Percentiles rank a stretch among this genome's conserved stretches.
Conservation (phyloP, 2,797 vertebrate genomes). For the Protonibea diacanthus region DNA sequence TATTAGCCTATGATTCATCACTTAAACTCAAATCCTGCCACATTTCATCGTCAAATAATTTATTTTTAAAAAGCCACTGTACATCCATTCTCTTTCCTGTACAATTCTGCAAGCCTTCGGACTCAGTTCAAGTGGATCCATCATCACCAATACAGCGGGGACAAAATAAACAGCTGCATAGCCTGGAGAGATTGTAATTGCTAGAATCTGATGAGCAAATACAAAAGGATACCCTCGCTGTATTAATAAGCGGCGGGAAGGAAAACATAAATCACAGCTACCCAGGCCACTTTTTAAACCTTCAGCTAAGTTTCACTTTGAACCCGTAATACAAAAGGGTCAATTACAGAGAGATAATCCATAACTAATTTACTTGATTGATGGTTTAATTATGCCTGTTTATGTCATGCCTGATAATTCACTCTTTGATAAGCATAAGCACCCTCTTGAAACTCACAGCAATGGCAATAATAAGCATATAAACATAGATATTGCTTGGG, state of each 20-base stretch:
- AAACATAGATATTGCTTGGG: constrained; percentile 60
- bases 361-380: constrained; percentile 84
- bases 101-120: constrained; percentile 23
- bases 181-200: constrained; percentile 39
- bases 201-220: constrained; percentile 50
- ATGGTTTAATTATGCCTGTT: constrained; percentile 84
- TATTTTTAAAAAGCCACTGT: constrained; percentile 11
- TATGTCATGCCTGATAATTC: constrained; percentile 82
- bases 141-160: constrained; percentile 35
- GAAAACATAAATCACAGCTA: constrained; percentile 52
- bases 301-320: constrained; percentile 70
- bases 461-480: constrained; percentile 66
- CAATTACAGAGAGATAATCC: constrained; percentile 83
- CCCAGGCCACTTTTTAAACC: constrained; percentile 60
- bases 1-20: constrained; percentile 59
- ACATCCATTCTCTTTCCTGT: constrained; percentile 25
- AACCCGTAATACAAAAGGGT: constrained; percentile 77
- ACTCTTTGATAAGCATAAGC: constrained; percentile 80
- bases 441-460: constrained; percentile 64
- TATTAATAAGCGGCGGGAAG: constrained; percentile 46
- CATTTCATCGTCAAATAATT: constrained; percentile 47
- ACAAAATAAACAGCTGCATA: constrained; percentile 44
- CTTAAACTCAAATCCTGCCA: constrained; percentile 40
- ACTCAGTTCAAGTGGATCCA: constrained; percentile 43
- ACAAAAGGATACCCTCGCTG: constrained; percentile 37